Evolutionary conservation across 2,797 vertebrate species (phyloP).

Genomic region (Chloroceryle amazona): DNA sequence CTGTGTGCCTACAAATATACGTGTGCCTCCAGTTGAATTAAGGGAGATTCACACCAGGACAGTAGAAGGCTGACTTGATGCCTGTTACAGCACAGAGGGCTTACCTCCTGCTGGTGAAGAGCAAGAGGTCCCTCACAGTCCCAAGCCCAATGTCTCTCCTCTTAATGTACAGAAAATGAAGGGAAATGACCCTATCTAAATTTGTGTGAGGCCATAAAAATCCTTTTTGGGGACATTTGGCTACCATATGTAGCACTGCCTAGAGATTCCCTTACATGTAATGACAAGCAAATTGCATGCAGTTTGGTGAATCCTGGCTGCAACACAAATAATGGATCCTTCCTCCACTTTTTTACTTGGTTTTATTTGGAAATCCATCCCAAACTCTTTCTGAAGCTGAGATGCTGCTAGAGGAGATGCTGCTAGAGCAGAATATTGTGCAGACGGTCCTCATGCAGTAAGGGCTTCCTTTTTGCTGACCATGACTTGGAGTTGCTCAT

Average conservation of each 20-base stretch:
- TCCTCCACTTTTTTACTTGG: background rate
- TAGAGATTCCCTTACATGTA: background rate
- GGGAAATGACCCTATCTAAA: background rate
- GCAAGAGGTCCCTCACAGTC: background rate
- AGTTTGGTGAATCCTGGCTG: background rate
- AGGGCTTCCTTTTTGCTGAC: background rate
- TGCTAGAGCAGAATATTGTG: background rate
- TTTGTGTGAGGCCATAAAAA: background rate
- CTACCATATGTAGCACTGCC: background rate
- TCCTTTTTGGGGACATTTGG: background rate
- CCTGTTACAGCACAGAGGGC: background rate
- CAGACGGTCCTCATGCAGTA: rapidly evolving
- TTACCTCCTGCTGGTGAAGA: background rate
- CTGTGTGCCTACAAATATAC: background rate
- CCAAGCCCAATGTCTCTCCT: background rate
- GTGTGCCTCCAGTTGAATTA: background rate
- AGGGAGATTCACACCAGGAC: background rate
- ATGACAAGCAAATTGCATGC: background rate
- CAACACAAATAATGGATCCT: background rate
- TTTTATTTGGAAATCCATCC: background rate
- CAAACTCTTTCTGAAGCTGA: background rate
- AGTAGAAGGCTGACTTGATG: background rate
- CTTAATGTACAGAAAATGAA: background rate
- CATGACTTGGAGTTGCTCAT: background rate
- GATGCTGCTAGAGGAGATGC: background rate